Conservation (phyloP, 2,113 vertebrate genomes). For the Dipodomys spectabilis region DNA sequence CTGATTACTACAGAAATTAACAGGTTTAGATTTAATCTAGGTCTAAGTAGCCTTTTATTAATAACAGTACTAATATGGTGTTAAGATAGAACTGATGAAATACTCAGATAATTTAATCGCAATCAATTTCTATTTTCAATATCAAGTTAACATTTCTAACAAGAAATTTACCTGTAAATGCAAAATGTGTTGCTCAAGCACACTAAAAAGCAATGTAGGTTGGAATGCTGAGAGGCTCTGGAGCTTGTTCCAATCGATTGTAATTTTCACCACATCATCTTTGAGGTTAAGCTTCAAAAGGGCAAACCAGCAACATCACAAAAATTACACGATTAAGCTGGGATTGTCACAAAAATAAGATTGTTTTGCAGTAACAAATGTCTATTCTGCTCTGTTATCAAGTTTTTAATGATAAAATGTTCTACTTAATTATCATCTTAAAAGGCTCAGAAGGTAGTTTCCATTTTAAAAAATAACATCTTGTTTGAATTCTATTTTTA, state of each 20-base stretch:
- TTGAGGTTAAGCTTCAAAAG: constrained; percentile 91
- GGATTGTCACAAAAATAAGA: constrained; percentile 72
- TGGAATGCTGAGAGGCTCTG: constrained; percentile 86
- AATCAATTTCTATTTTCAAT: constrained; percentile 76
- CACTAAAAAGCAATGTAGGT: constrained; percentile 86
- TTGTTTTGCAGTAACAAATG: constrained; percentile 62
- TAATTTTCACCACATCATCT: constrained; percentile 91
- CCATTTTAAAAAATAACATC: neutral
- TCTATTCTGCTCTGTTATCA: constrained; percentile 54
- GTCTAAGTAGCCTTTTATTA: constrained; percentile 57
- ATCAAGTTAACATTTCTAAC: constrained; percentile 62
- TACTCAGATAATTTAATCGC: constrained; percentile 59
- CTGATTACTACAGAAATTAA: constrained; percentile 67
- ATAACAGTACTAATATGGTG: constrained; percentile 12
- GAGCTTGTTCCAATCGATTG: constrained; percentile 89
- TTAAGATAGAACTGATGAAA: constrained; percentile 63
- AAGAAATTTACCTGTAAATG: constrained; percentile 94
- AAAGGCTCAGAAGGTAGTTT: constrained; percentile 48
- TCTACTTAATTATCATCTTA: constrained; percentile 60
- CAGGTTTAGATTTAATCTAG: constrained; percentile 50
- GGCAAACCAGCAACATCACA: constrained; percentile 81
- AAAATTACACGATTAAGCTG: constrained; percentile 76
- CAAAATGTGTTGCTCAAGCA: constrained; percentile 92
- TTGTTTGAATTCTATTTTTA: constrained; percentile 50
- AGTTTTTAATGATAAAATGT: constrained; percentile 61